Evolutionary conservation across 2,113 vertebrate genomes (phyloP).

Genomic region (Leptobrachium leishanense): DNA sequence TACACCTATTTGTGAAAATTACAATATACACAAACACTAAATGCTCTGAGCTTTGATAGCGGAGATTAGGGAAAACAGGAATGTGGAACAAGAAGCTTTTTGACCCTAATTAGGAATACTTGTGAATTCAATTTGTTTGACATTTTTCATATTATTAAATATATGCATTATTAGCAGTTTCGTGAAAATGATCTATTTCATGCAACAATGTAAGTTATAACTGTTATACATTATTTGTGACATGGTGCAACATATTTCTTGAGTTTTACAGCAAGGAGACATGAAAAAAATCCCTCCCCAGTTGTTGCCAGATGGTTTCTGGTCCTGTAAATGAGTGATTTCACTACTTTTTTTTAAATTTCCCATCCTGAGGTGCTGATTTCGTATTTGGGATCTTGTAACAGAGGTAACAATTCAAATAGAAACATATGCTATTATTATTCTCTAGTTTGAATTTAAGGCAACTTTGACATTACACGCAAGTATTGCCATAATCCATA

Average conservation of each 20-base stretch:
- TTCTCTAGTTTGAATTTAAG: conserved; percentile 27
- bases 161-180: too few species aligned
- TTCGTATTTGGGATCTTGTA: not conserved
- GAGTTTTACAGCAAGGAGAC: not conserved
- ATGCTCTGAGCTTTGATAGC: too few species aligned
- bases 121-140: too few species aligned
- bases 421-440: conserved; percentile 48
- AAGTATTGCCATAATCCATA: conserved; percentile 26
- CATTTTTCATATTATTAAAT: too few species aligned
- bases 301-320: not conserved
- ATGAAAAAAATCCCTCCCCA: not conserved
- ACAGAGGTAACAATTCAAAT: conserved; percentile 32
- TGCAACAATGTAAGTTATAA: too few species aligned
- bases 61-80: too few species aligned
- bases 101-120: too few species aligned
- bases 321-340: conserved; percentile 1
- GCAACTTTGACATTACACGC: conserved; percentile 28
- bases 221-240: not conserved
- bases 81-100: too few species aligned
- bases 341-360: not conserved
- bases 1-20: too few species aligned
- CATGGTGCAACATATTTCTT: not conserved
- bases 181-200: too few species aligned
- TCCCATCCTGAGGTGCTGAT: conserved; percentile 10
- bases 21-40: too few species aligned